Evolutionary conservation across 2,797 vertebrate species (phyloP), one percentile per base, ranked within the genome.

Genomic region (Borostomias antarcticus): DNA sequence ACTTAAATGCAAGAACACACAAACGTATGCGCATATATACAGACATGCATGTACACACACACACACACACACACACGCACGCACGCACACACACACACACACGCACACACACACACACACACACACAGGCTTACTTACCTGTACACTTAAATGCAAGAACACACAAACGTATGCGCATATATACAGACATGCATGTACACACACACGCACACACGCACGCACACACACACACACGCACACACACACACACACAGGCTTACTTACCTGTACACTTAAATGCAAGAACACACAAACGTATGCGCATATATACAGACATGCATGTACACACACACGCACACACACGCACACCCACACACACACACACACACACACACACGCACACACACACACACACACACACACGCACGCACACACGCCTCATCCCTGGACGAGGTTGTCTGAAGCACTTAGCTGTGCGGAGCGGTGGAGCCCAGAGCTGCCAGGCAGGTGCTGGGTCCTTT

Each of bases 401-500:
- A 7, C 40, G n/a, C 13, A 17, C n/a, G 15, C 40, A 43, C n/a
- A 45, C 43, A 54, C 7, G 57, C 47, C 57, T 76, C 78, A 65
- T 84, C 65, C 73, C 33, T 76, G 66, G 67, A 64, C 59, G 50
- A 35, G 59, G 61, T 58, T 85, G 82, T 87, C 81, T 82, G 59
- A 79, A 64, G 68, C 70, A 60, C 73, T 86, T 83, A 80, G 72
- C 10, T 23, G 19, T 33, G n/a, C 58, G 62, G 62, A 74, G 73
- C 62, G 60, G 75, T 70, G 73, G 75, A 80, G 72, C 73, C 75
- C 75, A 68, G 62, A 75, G 81, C 68, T 73, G 70, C 48, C 70
- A 75, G 74, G 68, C 75, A 80, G 85, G 79, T 84, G 78, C 69
- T 80, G 72, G 82, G 78, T 82, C 74, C 68, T 5, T n/a, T 81